A percentile compares a stretch with the other conserved stretches of the same genome.
Evolutionary conservation across 2,797 vertebrate species (phyloP).

Genomic region (Pseudomugil tenellus): DNA sequence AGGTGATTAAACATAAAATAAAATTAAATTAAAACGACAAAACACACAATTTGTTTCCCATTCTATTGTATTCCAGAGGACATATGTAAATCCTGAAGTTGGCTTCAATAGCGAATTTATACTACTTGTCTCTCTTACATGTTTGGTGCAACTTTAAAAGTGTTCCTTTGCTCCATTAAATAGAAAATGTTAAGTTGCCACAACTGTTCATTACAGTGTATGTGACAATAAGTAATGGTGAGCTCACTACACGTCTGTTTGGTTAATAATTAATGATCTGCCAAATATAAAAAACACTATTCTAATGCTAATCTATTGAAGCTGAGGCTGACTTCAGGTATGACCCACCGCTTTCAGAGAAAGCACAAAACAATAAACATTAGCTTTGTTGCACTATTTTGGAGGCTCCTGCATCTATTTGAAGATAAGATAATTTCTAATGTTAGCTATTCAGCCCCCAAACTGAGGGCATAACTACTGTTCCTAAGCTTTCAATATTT

Average conservation of each 20-base stretch:
- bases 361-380: not conserved
- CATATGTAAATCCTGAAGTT: not conserved
- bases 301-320: constrained; percentile 47
- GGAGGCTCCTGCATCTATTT: not conserved
- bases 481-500: not conserved
- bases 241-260: constrained; percentile 21
- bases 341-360: not conserved
- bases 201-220: constrained; percentile 33
- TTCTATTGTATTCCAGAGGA: not conserved
- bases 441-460: not conserved
- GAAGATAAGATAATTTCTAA: not conserved
- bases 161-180: not conserved
- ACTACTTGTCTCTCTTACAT: not conserved
- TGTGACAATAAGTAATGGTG: constrained; percentile 7
- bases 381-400: not conserved
- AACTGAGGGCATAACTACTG: not conserved
- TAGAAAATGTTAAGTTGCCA: not conserved
- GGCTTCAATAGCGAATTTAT: not conserved
- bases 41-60: not conserved
- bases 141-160: constrained; percentile 11
- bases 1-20: not conserved
- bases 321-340: constrained; percentile 9
- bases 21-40: not conserved
- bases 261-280: constrained; percentile 41
- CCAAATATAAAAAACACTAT: constrained; percentile 20